Percentiles rank a stretch among this genome's conserved stretches.
Conservation (phyloP, 2,888 invertebrate species). For the Xanthorhoe spadicearia region DNA sequence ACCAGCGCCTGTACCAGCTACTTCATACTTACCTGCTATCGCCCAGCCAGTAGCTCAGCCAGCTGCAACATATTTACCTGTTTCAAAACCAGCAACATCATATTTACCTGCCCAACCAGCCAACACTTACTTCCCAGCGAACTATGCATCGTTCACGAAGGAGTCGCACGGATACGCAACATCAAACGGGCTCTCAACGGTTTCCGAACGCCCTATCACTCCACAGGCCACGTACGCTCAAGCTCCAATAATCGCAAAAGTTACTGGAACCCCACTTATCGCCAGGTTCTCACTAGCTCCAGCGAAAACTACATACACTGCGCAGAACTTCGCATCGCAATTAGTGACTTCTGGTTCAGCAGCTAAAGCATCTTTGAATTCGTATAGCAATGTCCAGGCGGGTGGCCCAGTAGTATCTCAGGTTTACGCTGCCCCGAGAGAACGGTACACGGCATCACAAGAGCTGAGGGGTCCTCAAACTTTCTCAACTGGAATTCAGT, state of each 20-base stretch:
- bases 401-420: constrained; percentile 78
- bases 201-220: constrained; percentile 64
- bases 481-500: constrained; percentile 55
- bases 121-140: constrained; percentile 53
- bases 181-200: constrained; percentile 78
- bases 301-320: constrained; percentile 63
- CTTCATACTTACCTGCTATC: constrained; percentile 49
- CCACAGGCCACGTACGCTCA: constrained; percentile 78
- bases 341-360: constrained; percentile 62
- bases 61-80: not conserved
- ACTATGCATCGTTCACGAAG: constrained; percentile 52
- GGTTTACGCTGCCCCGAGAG: constrained; percentile 71
- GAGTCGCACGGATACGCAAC: constrained; percentile 84
- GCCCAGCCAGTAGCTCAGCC: not conserved
- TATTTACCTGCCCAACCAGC: constrained; percentile 53
- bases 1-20: constrained; percentile 43
- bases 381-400: constrained; percentile 62
- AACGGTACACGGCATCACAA: constrained; percentile 66
- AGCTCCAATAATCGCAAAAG: constrained; percentile 81
- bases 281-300: constrained; percentile 68
- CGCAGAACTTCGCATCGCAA: constrained; percentile 68
- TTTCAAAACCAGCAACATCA: not conserved
- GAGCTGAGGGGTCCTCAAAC: constrained; percentile 62
- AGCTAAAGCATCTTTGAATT: constrained; percentile 75
- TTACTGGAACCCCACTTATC: constrained; percentile 77